A percentile compares a stretch with the other conserved stretches of the same genome.
phyloP scores from a whole-genome alignment of 2,113 vertebrate species.

The Phylloscopus whistleri region DNA sequence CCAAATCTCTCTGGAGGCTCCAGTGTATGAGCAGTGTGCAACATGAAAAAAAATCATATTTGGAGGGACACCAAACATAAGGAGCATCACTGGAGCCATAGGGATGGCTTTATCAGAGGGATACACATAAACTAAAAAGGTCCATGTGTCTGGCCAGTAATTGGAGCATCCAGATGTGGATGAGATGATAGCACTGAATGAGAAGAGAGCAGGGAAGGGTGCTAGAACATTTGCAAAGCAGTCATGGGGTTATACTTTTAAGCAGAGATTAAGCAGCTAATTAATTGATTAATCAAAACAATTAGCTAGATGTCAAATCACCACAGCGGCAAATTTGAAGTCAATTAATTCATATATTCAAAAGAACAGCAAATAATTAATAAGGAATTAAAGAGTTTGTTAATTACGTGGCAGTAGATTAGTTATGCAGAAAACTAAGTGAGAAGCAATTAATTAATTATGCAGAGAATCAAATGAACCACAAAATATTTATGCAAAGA shows the following conservation, averaged over 20 bases:
- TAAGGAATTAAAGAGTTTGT: constrained; percentile 60
- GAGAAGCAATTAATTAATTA: constrained; percentile 66
- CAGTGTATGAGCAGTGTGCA: background rate
- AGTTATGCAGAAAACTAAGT: constrained; percentile 61
- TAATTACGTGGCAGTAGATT: constrained; percentile 58
- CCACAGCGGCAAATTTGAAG: constrained; percentile 44
- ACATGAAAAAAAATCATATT: accelerated
- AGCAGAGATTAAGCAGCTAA: constrained; percentile 55
- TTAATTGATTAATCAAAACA: constrained; percentile 66
- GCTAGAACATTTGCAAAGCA: constrained; percentile 1
- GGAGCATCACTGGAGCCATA: background rate
- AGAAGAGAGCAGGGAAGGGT: background rate
- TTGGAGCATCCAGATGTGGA: background rate
- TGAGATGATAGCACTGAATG: background rate
- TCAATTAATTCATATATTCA: constrained; percentile 62
- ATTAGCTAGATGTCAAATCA: constrained; percentile 56
- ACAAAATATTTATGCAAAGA: constrained; percentile 59
- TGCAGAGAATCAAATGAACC: constrained; percentile 61
- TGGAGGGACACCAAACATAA: background rate
- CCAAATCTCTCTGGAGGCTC: background rate
- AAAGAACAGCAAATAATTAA: constrained; percentile 65
- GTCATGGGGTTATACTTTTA: constrained; percentile 34
- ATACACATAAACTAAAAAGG: background rate
- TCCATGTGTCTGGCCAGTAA: background rate
- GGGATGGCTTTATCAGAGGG: background rate